These are phyloP conservation scores for Drosophila mojavensis DNA, from an alignment of 1,140 invertebrate genomes.

Conservation along the genomic window DNA sequence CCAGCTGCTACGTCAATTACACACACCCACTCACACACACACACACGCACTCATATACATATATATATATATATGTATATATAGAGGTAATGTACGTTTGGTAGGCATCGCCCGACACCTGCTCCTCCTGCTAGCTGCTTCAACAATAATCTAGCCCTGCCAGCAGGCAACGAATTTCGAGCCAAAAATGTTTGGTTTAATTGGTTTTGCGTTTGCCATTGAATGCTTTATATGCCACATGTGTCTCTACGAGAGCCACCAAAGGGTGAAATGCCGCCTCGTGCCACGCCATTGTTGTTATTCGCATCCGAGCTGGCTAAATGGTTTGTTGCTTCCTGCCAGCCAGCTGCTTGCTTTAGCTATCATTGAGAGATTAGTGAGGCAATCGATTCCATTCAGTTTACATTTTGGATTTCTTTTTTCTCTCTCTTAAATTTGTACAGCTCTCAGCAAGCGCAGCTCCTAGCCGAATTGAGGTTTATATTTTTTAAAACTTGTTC, in stretches of 20 bases:
- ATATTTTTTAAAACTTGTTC: slow-evolving; percentile 13
- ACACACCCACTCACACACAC: slow-evolving; percentile 17
- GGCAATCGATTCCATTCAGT: neutral
- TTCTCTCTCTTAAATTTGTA: neutral
- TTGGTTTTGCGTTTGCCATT: slow-evolving; percentile 74
- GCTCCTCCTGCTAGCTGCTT: neutral
- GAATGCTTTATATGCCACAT: slow-evolving; percentile 60
- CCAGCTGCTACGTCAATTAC: slow-evolving; percentile 48
- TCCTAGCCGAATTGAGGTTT: neutral
- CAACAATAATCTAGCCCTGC: slow-evolving; percentile 47
- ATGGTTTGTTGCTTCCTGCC: slow-evolving; percentile 9
- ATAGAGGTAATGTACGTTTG: neutral
- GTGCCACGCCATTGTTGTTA: slow-evolving; percentile 34
- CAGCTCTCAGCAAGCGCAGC: slow-evolving; percentile 21
- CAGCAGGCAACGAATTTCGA: slow-evolving; percentile 60
- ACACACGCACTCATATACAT: no score
- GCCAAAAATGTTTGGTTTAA: slow-evolving; percentile 79
- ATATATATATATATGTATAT: no score
- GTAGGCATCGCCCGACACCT: neutral
- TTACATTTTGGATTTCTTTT: neutral
- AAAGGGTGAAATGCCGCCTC: no score
- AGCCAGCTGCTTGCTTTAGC: neutral
- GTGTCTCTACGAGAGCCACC: neutral
- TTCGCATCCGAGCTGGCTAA: slow-evolving; percentile 21
- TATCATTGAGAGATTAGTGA: neutral